These are phyloP conservation scores for Elephas maximus DNA, from an alignment of 2,113 vertebrate species.

Conservation along the genomic window DNA sequence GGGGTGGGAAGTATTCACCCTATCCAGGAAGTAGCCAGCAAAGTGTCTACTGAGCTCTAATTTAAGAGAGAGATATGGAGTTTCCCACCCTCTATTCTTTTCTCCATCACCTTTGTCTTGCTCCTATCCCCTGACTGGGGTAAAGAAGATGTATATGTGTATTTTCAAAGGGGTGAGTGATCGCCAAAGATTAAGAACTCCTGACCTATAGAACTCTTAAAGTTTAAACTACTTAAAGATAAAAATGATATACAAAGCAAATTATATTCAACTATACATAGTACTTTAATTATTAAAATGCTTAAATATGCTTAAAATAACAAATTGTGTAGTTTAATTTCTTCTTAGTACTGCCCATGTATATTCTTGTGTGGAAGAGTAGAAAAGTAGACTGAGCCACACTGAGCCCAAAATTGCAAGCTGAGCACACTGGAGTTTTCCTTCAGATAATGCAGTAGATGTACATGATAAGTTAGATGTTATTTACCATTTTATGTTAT, in stretches of 20 bases:
- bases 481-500: neutral
- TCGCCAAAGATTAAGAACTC: neutral
- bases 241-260: neutral
- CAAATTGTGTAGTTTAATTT: neutral
- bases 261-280: neutral
- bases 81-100: neutral
- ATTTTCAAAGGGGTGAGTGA: neutral
- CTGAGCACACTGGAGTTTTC: neutral
- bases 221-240: neutral
- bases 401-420: neutral
- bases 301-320: neutral
- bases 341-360: neutral
- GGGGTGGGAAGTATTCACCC: neutral
- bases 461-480: neutral
- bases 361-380: neutral
- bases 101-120: neutral
- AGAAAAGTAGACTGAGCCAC: neutral
- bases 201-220: neutral
- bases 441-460: neutral
- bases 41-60: neutral
- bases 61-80: neutral
- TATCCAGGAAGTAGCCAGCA: neutral
- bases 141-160: neutral
- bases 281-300: slow-evolving; percentile 38
- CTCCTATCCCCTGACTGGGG: neutral